Base-by-base conservation (phyloP, 2,888 invertebrate species). In the Drosophila paranaensis region DNA sequence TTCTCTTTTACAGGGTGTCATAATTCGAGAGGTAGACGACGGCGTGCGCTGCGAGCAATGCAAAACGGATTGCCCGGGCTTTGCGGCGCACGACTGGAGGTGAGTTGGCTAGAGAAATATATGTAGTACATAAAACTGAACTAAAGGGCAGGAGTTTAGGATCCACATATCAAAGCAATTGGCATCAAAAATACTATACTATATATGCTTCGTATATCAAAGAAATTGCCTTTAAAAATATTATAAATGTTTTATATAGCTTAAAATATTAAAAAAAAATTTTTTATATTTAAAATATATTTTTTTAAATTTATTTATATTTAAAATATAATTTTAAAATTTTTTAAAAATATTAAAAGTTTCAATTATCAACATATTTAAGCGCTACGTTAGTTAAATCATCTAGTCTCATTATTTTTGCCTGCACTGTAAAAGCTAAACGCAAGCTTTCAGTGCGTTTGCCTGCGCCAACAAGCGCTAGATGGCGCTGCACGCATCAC, bases 1-100 rank as follows among this genome's bases (percentile, higher is more conserved):
- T 20, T 20, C 20, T 20, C 20, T 20, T 63, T 94, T 94, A 3
- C 95, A 98, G 97, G 97, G 96, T 79, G 96, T 97, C 72, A 94
- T 97, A 89, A 96, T 97, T 90, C 96, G 96, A 90, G 98, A 98
- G 93, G 97, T 97, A 73, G 96, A 96, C 81, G 90, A 92, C 35
- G 97, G 97, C 30, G 96, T 97, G 86, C 96, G 97, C 45, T 98
- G 98, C 90, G 95, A 96, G 90, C 95, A 95, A 90, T 98, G 98
- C 91, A 95, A 95, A 64, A 96, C 96, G 88, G 94, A 95, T 72
- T 98, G 97, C 92, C 94, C 96, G 14, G 98, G 98, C 54, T 98
- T 97, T 93, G 95, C 95, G 68, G 95, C 96, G 62, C 98, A 98
- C 92, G 94, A 95, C 83, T 98, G 97, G 97, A 96, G 98, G 98